Evolutionary conservation across 2,797 vertebrate species (phyloP).

Genomic region (Molossus alvarezi): DNA sequence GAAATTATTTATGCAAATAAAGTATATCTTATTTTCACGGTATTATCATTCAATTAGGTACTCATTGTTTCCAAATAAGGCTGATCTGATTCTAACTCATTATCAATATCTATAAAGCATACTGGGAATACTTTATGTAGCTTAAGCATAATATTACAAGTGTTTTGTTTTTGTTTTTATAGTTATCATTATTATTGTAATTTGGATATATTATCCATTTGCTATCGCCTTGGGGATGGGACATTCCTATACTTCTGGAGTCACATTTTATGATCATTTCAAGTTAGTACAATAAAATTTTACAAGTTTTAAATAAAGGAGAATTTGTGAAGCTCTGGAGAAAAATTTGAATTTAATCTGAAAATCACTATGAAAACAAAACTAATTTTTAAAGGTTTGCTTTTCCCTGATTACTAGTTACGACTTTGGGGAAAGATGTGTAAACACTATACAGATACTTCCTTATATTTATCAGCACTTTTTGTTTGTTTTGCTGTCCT

Average conservation of each 20-base stretch:
- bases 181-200: neutral
- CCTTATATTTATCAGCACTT: neutral
- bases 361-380: conserved; percentile 54
- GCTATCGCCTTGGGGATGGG: neutral
- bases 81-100: conserved; percentile 35
- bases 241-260: neutral
- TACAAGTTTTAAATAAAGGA: conserved; percentile 50
- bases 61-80: conserved; percentile 42
- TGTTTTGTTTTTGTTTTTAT: conserved; percentile 20
- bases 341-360: conserved; percentile 50
- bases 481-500: conserved; percentile 42
- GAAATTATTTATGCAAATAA: conserved; percentile 48
- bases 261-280: conserved; percentile 30
- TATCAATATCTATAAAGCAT: neutral
- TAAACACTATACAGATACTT: neutral
- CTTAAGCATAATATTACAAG: neutral
- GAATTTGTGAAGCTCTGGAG: neutral
- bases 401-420: conserved; percentile 58
- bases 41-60: conserved; percentile 10
- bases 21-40: conserved; percentile 21
- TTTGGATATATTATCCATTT: conserved; percentile 33
- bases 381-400: conserved; percentile 59
- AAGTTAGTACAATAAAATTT: conserved; percentile 52
- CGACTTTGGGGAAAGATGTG: neutral
- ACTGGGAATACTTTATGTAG: neutral